Percentiles rank a stretch among this genome's conserved stretches.
Conservation (phyloP, 2,888 invertebrate genomes). For the Nezara viridula region DNA sequence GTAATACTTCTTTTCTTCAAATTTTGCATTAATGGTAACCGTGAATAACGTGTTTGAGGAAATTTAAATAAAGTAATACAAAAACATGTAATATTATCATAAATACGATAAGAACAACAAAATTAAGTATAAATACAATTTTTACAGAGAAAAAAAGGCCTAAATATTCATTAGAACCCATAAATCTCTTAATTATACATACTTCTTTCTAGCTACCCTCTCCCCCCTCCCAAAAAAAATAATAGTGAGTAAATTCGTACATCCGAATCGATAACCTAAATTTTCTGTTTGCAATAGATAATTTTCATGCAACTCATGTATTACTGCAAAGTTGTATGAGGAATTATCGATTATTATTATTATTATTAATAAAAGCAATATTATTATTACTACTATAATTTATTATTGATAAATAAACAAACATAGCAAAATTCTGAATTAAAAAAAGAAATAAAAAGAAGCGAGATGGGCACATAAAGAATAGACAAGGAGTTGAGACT, state of each 20-base stretch:
- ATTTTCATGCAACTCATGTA: too few species aligned
- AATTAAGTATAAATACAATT: neutral
- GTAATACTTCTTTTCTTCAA: too few species aligned
- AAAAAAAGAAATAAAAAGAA: neutral
- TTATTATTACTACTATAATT: too few species aligned
- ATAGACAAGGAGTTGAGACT: constrained; percentile 11
- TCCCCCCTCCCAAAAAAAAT: neutral
- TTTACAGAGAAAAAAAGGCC: neutral
- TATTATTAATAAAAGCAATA: too few species aligned
- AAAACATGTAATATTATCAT: neutral
- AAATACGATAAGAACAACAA: neutral
- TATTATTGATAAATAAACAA: too few species aligned
- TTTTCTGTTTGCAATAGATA: neutral
- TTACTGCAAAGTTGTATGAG: neutral
- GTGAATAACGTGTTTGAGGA: neutral
- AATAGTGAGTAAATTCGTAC: neutral
- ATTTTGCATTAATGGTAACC: too few species aligned
- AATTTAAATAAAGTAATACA: neutral
- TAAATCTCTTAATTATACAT: neutral
- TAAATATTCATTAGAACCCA: neutral
- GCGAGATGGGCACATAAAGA: neutral
- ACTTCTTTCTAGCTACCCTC: too few species aligned
- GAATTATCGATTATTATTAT: neutral
- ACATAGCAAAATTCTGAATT: too few species aligned
- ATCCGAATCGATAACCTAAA: neutral